phyloP scores from a whole-genome alignment of 2,888 invertebrate genomes.

The Sphaeridia pumilis region DNA sequence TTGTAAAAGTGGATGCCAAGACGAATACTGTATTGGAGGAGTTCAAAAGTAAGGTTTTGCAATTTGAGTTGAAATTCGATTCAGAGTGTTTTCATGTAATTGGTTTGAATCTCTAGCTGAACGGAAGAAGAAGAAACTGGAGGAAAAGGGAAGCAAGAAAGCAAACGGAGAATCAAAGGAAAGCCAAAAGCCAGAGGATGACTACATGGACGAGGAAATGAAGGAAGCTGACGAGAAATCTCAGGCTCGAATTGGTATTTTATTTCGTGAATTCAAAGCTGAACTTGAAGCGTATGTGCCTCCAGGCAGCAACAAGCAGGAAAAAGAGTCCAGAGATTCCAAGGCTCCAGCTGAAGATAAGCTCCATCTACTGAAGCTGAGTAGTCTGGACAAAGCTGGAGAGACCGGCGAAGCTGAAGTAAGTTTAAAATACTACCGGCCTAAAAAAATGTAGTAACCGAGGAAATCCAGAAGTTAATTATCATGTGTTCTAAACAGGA shows the following conservation, averaged over 20 bases:
- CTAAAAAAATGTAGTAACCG: neutral
- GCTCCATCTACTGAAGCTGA: conserved; percentile 32
- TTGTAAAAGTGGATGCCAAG: conserved; percentile 95
- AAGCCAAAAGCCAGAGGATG: conserved; percentile 41
- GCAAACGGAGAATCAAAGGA: conserved; percentile 20
- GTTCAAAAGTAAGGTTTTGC: conserved; percentile 51
- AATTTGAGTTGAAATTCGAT: neutral
- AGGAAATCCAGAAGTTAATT: neutral
- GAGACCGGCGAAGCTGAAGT: conserved; percentile 15
- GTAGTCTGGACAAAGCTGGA: conserved; percentile 26
- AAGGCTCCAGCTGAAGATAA: conserved; percentile 34
- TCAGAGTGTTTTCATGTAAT: neutral
- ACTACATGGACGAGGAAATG: conserved; percentile 64
- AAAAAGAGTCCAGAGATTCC: conserved; percentile 25
- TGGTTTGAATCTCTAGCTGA: conserved; percentile 21
- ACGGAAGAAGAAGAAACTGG: conserved; percentile 38
- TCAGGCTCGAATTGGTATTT: conserved; percentile 61
- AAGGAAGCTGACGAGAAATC: conserved; percentile 62
- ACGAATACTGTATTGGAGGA: conserved; percentile 87
- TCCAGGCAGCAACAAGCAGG: conserved; percentile 22
- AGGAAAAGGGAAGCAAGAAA: conserved; percentile 37
- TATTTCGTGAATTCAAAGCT: conserved; percentile 69
- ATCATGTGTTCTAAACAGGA: conserved; percentile 19
- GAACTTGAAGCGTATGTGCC: conserved; percentile 46
- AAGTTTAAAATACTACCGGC: neutral